Base-by-base conservation (phyloP, 2,888 invertebrate species). In the Dione juno region DNA sequence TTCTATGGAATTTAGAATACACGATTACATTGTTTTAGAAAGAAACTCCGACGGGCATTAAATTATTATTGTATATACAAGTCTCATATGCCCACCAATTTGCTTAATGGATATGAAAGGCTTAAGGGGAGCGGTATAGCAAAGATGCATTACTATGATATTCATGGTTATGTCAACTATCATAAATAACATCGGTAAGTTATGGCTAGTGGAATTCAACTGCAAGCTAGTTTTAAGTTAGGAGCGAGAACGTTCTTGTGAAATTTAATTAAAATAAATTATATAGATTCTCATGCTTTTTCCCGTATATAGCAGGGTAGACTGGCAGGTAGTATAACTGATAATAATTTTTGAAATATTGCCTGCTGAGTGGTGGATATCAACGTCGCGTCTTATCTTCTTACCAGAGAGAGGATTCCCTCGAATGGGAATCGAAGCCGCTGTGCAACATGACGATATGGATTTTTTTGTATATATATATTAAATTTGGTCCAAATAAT, bases 131-230 rank as follows among this genome's bases (percentile, higher is more conserved):
- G 74, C 67, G 67, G 74, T 67, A 71, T 66, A 72, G 72, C 69
- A 69, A 74, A 72, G 74, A 74, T 69, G 72, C 74, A 74, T 71
- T 70, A 68, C 69, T 54, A 61, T 45, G 71, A 71, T 74, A 74
- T 65, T 67, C 70, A 67, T 63, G 50, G 66, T 71, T 75, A 63
- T 66, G 71, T 73, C 69, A 74, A 73, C 73, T 67, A 48, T 68
- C 75, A 74, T 76, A 75, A 76, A 76, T 75, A 71, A 77, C 72
- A 69, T 61, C 65, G 69, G 73, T 75, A 75, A 76, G 76, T 75
- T 76, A 74, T 73, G 71, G 73, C 72, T 68, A 68, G 68, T 70
- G 76, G 73, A 71, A 74, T 73, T 74, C 68, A 72, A 74, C 72
- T 74, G 59, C 67, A 67, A 53, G 63, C 35, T 21, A n/a, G 63